Evolutionary conservation across 2,113 vertebrate genomes (phyloP), one percentile per base, ranked within the genome.

Genomic region (Bettongia penicillata): DNA sequence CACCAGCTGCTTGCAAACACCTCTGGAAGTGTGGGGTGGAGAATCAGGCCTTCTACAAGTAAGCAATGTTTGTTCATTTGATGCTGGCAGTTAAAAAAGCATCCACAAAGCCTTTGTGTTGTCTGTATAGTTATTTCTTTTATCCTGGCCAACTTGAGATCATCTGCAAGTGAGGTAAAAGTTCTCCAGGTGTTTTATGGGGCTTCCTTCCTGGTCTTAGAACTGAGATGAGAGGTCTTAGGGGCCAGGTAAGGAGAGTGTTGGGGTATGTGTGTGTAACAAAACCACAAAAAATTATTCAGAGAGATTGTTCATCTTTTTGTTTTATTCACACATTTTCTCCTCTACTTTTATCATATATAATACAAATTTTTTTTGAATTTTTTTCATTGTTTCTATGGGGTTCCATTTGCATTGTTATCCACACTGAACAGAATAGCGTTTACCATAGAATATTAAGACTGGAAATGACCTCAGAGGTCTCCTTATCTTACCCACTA

Each of bases 31-130:
- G 99, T 93, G 99, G 99, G 14, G 99, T 99, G 97, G 99, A 99
- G 98, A 99, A 99, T 98, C 99, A 99, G 97, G 99, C 99, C 95
- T 99, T 99, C 99, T 99, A 99, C 99, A 99, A 99, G 99, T 99
- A 98, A 96, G 99, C 98, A 94, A 37, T 92, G 50, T 90, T 91
- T 94, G 61, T 25, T 96, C 23, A 92, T 93, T 93, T 94, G 16
- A 90, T 96, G 51, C 51, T 53, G 90, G 52, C 50, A 53, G 8
- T 91, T 95, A 91, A 53, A 89, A 95, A 96, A 95, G 77, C 47
- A 92, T 31, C 14, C 22, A 14, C 23, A 26, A 55, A 95, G 3
- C 1, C 28, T 89, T 91, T 91, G 51, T 93, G 37, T 91, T 96
- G 68, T 91, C 49, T 91, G 22, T 4, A 55, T 19, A 50, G 89